phyloP scores from a whole-genome alignment of 2,113 vertebrate genomes.

The Rhinolophus sinicus region DNA sequence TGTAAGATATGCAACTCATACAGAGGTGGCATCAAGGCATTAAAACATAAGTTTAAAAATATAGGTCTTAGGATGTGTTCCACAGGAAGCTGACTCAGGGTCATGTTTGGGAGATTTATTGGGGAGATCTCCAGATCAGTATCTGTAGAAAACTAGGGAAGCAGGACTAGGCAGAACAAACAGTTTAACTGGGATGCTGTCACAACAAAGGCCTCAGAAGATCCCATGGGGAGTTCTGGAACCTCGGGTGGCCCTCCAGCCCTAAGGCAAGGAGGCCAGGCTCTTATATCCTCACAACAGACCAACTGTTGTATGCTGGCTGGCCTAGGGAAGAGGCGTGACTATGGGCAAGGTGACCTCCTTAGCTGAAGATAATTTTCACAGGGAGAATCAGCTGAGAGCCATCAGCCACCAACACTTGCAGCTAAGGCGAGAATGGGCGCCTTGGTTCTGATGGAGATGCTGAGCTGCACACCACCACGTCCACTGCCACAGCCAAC shows the following conservation, averaged over 20 bases:
- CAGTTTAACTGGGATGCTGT: background rate
- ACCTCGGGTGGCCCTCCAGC: background rate
- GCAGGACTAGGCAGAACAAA: background rate
- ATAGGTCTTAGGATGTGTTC: background rate
- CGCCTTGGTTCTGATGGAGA: background rate
- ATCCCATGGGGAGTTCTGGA: too few species aligned
- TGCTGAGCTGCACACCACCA: too few species aligned
- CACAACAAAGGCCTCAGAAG: background rate
- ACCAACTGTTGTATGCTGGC: background rate
- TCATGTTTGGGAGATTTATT: background rate
- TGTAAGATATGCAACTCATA: background rate
- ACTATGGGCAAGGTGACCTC: too few species aligned
- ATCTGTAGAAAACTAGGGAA: background rate
- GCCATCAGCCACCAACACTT: background rate
- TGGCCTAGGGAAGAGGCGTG: background rate
- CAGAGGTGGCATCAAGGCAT: background rate
- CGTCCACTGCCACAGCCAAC: accelerated
- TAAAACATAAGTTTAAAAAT: background rate
- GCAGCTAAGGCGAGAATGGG: accelerated
- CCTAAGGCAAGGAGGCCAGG: background rate
- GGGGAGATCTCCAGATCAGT: background rate
- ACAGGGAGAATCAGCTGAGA: background rate
- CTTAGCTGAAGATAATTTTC: background rate
- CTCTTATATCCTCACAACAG: background rate
- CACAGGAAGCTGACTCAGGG: background rate